Base-by-base conservation (phyloP, 2,888 invertebrate species). In the Teinopalpus imperialis region DNA sequence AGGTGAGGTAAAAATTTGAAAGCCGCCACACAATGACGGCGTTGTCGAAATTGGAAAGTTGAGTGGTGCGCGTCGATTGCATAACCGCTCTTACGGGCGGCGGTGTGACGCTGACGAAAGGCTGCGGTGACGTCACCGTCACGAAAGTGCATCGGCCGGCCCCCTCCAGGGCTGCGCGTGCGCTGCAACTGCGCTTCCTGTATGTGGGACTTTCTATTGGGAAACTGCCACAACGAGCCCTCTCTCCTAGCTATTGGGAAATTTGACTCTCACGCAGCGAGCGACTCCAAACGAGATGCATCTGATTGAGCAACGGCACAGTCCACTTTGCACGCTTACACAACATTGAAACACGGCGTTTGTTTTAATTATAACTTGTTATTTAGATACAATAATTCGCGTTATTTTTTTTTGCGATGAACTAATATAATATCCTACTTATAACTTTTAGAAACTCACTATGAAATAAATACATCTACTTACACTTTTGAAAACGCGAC, bases 1-100 rank as follows among this genome's bases (percentile, higher is more conserved):
- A 72, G 76, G 81, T 77, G 75, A 69, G 79, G 81, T 81, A 81
- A 80, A 77, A 87, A 86, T 88, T 86, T 87, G 87, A 87, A 88
- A 88, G 87, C 40, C 88, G 87, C 86, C 73, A 83, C 78, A 87
- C 87, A 88, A 87, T 87, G 81, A 86, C 80, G n/a, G 76, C 80
- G 86, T 87, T 87, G 88, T 86, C 86, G 87, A 87, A 88, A 87
- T 88, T 87, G 87, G 87, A 87, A 87, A 87, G 87, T 87, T 76
- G 85, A 85, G 81, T 71, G 74, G 80, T 73, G 86, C 80, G 80
- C 78, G 77, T 76, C 73, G 63, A 69, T 87, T 87, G 80, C 86
- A 74, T 83, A 86, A 86, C 74, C 74, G 78, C 79, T 81, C 82
- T 85, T 86, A 82, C 86, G 72, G 76, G 74, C 73, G 71, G 69